A percentile compares a stretch with the other conserved stretches of the same genome.
Evolutionary conservation across 2,113 vertebrate genomes (phyloP).

Genomic region (Lonchura striata): DNA sequence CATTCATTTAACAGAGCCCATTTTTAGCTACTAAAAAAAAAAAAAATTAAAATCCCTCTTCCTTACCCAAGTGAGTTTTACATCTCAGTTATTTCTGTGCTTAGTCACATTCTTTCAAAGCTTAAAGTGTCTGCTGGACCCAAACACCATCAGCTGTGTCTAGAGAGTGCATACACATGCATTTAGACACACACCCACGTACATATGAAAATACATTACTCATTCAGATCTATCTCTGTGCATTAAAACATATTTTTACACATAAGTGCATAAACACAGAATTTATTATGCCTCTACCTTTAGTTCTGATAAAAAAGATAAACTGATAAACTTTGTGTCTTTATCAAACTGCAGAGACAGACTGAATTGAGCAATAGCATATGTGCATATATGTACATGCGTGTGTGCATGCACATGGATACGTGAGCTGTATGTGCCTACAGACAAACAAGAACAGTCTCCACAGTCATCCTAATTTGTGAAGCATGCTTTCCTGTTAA

Average conservation of each 20-base stretch:
- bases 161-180: background rate
- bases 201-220: background rate
- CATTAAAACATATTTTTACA: background rate
- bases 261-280: background rate
- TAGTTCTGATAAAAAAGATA: background rate
- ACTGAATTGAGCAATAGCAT: background rate
- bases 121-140: background rate
- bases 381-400: rapidly evolving
- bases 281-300: background rate
- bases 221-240: background rate
- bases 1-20: background rate
- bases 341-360: background rate
- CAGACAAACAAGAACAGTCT: background rate
- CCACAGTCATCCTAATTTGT: background rate
- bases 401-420: rapidly evolving
- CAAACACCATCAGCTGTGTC: background rate
- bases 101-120: background rate
- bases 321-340: background rate
- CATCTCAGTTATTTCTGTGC: background rate
- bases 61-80: background rate
- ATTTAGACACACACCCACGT: background rate
- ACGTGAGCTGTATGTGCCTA: rapidly evolving
- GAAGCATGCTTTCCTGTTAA: background rate
- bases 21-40: background rate
- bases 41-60: background rate